phyloP scores from a whole-genome alignment of 1,140 invertebrate genomes.

The Carposina sasakii region DNA sequence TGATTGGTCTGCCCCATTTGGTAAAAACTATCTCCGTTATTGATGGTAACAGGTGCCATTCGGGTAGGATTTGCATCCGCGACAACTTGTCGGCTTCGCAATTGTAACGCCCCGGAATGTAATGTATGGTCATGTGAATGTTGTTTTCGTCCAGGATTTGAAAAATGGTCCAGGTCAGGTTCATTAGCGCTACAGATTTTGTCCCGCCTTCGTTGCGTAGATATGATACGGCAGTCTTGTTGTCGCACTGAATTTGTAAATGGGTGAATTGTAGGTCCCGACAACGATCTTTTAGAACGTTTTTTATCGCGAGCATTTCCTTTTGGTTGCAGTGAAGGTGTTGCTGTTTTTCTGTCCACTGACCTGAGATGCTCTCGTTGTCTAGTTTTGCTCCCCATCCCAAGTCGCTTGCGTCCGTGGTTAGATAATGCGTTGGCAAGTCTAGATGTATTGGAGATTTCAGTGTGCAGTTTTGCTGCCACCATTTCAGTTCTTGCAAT shows the following conservation, averaged over 20 bases:
- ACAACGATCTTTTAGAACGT: neutral
- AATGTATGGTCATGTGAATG: neutral
- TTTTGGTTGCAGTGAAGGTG: slow-evolving; percentile 2
- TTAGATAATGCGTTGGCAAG: neutral
- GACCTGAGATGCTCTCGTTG: neutral
- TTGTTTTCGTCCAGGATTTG: neutral
- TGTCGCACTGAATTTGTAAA: slow-evolving; percentile 9
- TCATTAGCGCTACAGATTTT: neutral
- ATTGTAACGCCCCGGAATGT: slow-evolving; percentile 18
- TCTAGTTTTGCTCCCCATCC: slow-evolving; percentile 1
- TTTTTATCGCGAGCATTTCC: neutral
- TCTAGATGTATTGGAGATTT: neutral
- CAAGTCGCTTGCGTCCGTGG: slow-evolving; percentile 3
- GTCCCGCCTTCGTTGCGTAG: slow-evolving; percentile 7
- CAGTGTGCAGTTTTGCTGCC: neutral
- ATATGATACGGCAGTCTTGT: slow-evolving; percentile 3
- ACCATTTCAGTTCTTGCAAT: neutral
- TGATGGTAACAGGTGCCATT: slow-evolving; percentile 28
- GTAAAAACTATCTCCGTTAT: slow-evolving; percentile 25
- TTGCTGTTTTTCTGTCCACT: neutral
- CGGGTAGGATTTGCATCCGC: slow-evolving; percentile 14
- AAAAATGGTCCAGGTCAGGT: neutral
- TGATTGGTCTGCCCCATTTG: slow-evolving; percentile 18
- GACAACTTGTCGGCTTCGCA: slow-evolving; percentile 24
- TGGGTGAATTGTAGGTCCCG: neutral